Evolutionary conservation across 2,113 vertebrate genomes (phyloP), one percentile per base, ranked within the genome.

Genomic region (Illadopsis cleaveri): DNA sequence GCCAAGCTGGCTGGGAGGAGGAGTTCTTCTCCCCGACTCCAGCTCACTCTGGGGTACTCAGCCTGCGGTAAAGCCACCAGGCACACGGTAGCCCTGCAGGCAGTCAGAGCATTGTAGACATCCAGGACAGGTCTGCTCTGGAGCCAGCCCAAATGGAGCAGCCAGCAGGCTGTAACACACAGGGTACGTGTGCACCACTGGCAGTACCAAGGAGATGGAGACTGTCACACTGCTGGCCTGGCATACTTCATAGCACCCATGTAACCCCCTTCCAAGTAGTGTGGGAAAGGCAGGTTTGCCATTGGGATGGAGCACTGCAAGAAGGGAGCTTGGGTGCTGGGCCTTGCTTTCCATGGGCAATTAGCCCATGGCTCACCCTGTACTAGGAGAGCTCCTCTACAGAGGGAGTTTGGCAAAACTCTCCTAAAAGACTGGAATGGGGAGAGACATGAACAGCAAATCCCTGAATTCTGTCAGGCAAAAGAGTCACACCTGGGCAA

Each of bases 131-230:
- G 81, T 48, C 44, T 62, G 68, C 33, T 71, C 37, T 82, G 66
- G 70, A 89, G 16, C 33, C 71, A 82, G 66, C 44, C 33, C 66
- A 79, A 89, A 82, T 0, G 7, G 51, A 82, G 42, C 57, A 57
- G 56, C 50, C 90, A 75, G 51, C 11, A 79, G 83, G 57, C 42
- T 82, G 47, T 42, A 71, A 62, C 17, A 48, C 61, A 58, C 19
- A 37, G 25, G 68, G 57, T 48, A 89, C 0, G 0, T 33, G 35
- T 40, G 56, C 11, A 31, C 28, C 1, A 1, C 6, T 45, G 57
- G 62, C 9, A 2, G 33, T 54, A 53, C 24, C 53, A 66, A n/a
- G 51, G 53, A 72, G 68, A 68, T 22, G 28, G 54, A 83, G 40
- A 77, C 38, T 0, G 1, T 57, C 85, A 64, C 21, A 7, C 53